Evolutionary conservation across 1,140 invertebrate species (phyloP).

Genomic region (Aphidius gifuensis): DNA sequence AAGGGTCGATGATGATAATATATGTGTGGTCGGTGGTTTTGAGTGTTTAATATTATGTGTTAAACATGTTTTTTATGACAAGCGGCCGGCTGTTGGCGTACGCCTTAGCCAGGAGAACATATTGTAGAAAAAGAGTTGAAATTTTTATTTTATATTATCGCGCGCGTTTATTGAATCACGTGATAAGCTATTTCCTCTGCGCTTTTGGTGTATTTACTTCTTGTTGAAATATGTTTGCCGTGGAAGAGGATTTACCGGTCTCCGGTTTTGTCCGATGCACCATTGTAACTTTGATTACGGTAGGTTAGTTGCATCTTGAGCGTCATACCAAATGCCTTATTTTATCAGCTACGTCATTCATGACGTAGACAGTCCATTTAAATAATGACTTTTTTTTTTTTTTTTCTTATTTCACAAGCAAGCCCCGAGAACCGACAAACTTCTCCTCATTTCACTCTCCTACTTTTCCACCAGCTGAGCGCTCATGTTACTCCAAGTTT

Average conservation of each 20-base stretch:
- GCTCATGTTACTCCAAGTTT: too few species aligned
- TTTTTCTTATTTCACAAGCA: not conserved
- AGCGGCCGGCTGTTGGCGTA: slow-evolving; percentile 48
- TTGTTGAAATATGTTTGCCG: slow-evolving; percentile 37
- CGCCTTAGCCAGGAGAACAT: slow-evolving; percentile 39
- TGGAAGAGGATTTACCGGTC: slow-evolving; percentile 51
- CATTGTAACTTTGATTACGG: slow-evolving; percentile 50
- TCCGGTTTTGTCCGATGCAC: slow-evolving; percentile 56
- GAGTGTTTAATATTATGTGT: too few species aligned
- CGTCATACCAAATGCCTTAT: slow-evolving; percentile 25
- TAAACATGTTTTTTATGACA: slow-evolving; percentile 32
- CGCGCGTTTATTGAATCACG: not conserved
- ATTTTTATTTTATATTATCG: not conserved
- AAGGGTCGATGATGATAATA: too few species aligned
- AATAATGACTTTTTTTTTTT: slow-evolving; percentile 6
- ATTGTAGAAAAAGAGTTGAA: slow-evolving; percentile 15
- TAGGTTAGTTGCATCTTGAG: slow-evolving; percentile 52
- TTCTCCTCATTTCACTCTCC: too few species aligned
- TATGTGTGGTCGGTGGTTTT: too few species aligned
- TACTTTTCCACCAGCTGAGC: too few species aligned
- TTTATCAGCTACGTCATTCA: slow-evolving; percentile 14
- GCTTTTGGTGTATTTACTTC: slow-evolving; percentile 11
- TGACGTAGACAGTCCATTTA: not conserved
- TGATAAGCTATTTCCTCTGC: slow-evolving; percentile 23
- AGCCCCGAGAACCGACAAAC: too few species aligned